phyloP scores from a whole-genome alignment of 2,888 invertebrate genomes.

The Tipula helvola region DNA sequence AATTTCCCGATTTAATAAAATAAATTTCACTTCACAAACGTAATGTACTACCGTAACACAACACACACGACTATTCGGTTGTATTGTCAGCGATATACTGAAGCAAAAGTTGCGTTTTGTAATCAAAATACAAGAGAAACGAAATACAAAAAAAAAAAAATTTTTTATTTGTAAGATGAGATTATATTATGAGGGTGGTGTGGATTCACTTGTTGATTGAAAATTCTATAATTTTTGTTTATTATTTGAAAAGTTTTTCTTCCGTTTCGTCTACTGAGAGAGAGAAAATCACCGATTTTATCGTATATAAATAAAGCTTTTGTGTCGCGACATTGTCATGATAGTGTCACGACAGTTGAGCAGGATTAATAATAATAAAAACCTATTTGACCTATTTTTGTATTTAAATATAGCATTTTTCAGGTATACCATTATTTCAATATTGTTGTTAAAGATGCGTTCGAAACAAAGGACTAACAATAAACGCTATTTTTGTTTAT shows the following conservation, averaged over 20 bases:
- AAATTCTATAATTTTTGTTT: neutral
- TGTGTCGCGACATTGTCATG: neutral
- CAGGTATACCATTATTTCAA: too few species aligned
- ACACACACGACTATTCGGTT: neutral
- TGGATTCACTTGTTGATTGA: neutral
- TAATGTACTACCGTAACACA: neutral
- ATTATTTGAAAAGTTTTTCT: neutral
- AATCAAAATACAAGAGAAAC: neutral
- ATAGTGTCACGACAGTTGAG: neutral
- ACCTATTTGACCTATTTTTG: neutral
- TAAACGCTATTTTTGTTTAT: too few species aligned
- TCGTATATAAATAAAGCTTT: neutral
- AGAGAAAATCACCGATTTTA: neutral
- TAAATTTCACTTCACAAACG: neutral
- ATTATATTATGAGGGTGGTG: neutral
- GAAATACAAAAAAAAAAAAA: neutral
- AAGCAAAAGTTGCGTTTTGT: neutral
- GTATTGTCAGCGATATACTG: neutral
- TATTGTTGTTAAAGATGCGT: too few species aligned
- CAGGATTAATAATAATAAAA: neutral
- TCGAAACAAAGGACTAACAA: too few species aligned
- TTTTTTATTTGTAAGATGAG: neutral
- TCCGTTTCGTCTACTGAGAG: neutral
- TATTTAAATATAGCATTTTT: neutral
- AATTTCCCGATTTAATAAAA: neutral